phyloP scores from a whole-genome alignment of 2,888 invertebrate genomes.

The Sphaerophoria taeniata region DNA sequence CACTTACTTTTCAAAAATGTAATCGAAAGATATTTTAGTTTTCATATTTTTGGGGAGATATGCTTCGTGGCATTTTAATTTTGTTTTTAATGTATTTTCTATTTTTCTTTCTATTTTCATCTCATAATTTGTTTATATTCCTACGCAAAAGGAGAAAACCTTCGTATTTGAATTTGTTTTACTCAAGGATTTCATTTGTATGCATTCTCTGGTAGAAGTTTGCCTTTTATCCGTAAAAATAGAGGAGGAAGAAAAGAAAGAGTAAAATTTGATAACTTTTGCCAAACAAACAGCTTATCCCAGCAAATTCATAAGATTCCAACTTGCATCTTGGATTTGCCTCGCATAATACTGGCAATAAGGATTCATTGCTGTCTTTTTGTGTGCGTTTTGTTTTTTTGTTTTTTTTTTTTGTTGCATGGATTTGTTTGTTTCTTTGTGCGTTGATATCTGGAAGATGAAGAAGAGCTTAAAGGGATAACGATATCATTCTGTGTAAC shows the following conservation, averaged over 20 bases:
- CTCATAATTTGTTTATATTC: conserved; percentile 13
- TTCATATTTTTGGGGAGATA: conserved; percentile 5
- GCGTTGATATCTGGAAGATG: conserved; percentile 2
- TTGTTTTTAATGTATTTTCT: conserved; percentile 17
- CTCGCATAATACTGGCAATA: conserved; percentile 30
- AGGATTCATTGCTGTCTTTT: conserved; percentile 51
- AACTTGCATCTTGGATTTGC: conserved; percentile 52
- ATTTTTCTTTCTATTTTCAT: not conserved
- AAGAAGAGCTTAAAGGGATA: not conserved
- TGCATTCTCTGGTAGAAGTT: conserved; percentile 29
- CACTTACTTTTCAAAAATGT: conserved; percentile 8
- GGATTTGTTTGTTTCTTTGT: conserved; percentile 9
- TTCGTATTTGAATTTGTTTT: conserved; percentile 44
- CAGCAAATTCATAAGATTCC: conserved; percentile 63
- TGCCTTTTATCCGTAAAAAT: not conserved
- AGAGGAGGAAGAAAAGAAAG: not conserved
- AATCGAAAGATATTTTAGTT: conserved; percentile 53
- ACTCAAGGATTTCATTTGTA: conserved; percentile 64
- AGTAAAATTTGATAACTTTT: not conserved
- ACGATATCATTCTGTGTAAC: not conserved
- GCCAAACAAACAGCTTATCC: conserved; percentile 69
- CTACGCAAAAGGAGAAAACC: conserved; percentile 8
- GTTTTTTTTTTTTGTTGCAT: not conserved
- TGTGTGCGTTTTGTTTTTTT: not conserved
- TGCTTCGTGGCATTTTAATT: conserved; percentile 32